Conservation (phyloP, 2,113 vertebrate genomes). For the Amazona vittata region DNA sequence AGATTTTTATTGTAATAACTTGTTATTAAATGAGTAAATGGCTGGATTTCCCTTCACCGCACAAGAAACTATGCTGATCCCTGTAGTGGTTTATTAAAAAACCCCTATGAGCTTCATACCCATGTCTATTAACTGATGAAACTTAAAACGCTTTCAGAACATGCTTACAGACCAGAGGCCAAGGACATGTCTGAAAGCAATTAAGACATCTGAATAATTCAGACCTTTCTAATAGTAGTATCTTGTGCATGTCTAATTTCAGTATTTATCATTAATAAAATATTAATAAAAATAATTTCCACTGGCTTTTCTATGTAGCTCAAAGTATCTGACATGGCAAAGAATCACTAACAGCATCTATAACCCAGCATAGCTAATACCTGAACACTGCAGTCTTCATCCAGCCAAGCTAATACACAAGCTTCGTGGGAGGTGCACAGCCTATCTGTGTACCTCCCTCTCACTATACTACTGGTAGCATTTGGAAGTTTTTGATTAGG, state of each 20-base stretch:
- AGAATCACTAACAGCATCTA: background rate
- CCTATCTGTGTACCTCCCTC: background rate
- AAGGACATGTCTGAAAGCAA: background rate
- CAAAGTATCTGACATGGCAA: background rate
- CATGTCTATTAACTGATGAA: background rate
- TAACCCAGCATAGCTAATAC: background rate
- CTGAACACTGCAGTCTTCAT: background rate
- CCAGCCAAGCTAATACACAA: background rate
- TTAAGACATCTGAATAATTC: background rate
- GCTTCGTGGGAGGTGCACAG: background rate
- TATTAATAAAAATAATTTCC: background rate
- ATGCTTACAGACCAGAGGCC: background rate
- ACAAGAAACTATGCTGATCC: background rate
- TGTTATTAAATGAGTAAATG: background rate
- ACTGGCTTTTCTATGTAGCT: background rate
- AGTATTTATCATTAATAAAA: conserved; percentile 7
- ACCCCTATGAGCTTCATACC: background rate
- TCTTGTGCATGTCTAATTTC: background rate
- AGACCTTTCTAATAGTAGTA: background rate
- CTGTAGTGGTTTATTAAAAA: background rate
- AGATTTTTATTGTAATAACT: background rate
- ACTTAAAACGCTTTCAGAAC: background rate
- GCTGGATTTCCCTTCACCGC: background rate
- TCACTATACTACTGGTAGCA: background rate
- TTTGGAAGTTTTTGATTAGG: background rate